Percentiles rank a stretch among this genome's conserved stretches.
These are phyloP conservation scores for Reinhardtius hippoglossoides DNA, from an alignment of 2,113 vertebrate genomes.

Conservation along the genomic window DNA sequence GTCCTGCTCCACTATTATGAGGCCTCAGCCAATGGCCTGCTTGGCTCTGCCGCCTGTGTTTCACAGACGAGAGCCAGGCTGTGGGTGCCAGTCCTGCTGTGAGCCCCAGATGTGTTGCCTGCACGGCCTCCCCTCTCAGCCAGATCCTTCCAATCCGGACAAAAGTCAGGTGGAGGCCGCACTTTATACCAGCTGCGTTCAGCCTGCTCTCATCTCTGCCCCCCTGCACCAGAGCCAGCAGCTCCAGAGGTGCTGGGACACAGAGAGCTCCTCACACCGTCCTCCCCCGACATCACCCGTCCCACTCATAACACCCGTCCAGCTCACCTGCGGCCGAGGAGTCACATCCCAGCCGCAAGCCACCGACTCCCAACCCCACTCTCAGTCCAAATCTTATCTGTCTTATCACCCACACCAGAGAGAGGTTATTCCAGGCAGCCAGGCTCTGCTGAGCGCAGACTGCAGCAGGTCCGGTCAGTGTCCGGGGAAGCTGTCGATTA, in stretches of 20 bases:
- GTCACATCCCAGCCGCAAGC: constrained; percentile 74
- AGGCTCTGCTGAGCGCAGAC: constrained; percentile 46
- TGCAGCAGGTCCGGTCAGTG: constrained; percentile 22
- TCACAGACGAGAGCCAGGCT: constrained; percentile 82
- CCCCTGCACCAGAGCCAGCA: constrained; percentile 68
- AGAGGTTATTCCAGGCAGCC: constrained; percentile 83
- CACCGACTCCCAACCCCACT: constrained; percentile 81
- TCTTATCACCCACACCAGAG: constrained; percentile 57
- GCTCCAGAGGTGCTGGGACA: constrained; percentile 73
- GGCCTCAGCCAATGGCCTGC: constrained; percentile 84
- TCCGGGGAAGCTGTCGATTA: constrained; percentile 44
- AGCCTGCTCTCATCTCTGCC: constrained; percentile 58
- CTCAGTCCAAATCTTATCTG: constrained; percentile 80
- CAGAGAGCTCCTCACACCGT: constrained; percentile 61
- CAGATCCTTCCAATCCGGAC: constrained; percentile 74
- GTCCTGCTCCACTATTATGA: constrained; percentile 82
- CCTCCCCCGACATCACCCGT: constrained; percentile 58
- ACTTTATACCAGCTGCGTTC: constrained; percentile 67
- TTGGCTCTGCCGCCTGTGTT: constrained; percentile 82
- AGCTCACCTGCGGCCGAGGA: constrained; percentile 56
- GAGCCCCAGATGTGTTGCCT: constrained; percentile 87
- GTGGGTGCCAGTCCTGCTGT: constrained; percentile 83
- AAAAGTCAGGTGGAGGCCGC: constrained; percentile 78
- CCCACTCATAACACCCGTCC: constrained; percentile 26
- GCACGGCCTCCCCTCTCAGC: constrained; percentile 82